Evolutionary conservation across 2,113 vertebrate genomes (phyloP), one percentile per base, ranked within the genome.

Genomic region (Nymphicus hollandicus): DNA sequence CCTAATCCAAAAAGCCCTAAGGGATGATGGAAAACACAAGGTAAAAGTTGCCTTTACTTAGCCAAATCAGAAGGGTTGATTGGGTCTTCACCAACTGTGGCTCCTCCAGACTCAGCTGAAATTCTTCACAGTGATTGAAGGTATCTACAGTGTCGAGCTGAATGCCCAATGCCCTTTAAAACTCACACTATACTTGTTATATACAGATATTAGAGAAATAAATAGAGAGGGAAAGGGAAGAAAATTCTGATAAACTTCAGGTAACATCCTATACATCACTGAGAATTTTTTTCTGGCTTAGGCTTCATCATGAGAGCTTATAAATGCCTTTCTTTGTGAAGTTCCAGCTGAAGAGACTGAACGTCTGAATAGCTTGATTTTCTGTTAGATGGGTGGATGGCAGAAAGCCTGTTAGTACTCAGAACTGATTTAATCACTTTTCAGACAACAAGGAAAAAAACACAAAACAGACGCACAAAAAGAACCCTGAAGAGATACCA

Each of bases 371-470:
- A 81, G 33, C 20, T 95, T 93, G 93, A 56, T 91, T 92, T 89
- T 79, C 70, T 87, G 44, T 41, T 91, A 97, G 93, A 86, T 81
- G 88, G 11, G 3, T 83, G 72, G 94, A 96, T 95, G 93, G 92
- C 91, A 97, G 96, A 94, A 97, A 91, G 87, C 23, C 94, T 88
- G 89, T 91, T 97, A 96, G 44, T 72, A 74, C 70, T 91, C 92
- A 91, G 55, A 88, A 95, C 37, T 91, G 74, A 88, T 95, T 97
- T 97, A 95, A 97, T 95, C 89, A 79, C 77, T 97, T 97, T 97
- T 97, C 80, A 95, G 94, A 85, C 71, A 88, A 94, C 41, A 91
- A 74, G 83, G 71, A 28, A 94, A 81, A 92, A 55, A 29, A 5
- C 43, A 78, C 28, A 74, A 50, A 93, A 60, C 61, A 81, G 60